Evolutionary conservation across 2,113 vertebrate species (phyloP).

Genomic region (Gambusia affinis): DNA sequence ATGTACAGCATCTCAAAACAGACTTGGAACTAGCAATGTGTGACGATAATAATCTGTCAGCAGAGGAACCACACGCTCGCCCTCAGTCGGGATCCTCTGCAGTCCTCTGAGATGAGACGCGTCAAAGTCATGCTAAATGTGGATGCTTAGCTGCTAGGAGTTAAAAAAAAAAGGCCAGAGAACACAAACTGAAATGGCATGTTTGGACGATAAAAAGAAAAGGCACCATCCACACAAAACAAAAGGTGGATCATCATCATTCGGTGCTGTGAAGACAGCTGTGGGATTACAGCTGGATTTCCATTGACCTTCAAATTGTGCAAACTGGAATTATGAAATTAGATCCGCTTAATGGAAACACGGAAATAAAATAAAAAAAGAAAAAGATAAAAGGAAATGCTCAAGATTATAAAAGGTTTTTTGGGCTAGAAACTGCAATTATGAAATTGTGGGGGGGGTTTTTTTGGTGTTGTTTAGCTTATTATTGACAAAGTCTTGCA

Average conservation of each 20-base stretch:
- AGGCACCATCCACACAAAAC: slow-evolving; percentile 72
- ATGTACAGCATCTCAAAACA: slow-evolving; percentile 85
- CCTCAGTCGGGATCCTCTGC: slow-evolving; percentile 37
- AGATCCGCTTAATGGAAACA: too few species aligned
- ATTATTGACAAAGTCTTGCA: too few species aligned
- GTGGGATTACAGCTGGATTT: neutral
- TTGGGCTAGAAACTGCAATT: too few species aligned
- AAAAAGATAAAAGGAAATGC: too few species aligned
- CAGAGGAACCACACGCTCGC: slow-evolving; percentile 34
- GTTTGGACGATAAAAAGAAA: slow-evolving; percentile 40
- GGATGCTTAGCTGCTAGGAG: slow-evolving; percentile 73
- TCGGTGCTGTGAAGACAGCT: slow-evolving; percentile 26
- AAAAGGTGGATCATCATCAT: slow-evolving; percentile 51
- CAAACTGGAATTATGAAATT: too few species aligned
- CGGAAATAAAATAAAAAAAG: too few species aligned
- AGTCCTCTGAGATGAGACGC: slow-evolving; percentile 32
- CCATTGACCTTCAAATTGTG: too few species aligned
- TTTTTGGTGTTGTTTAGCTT: too few species aligned
- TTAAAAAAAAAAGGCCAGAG: neutral
- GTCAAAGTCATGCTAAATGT: slow-evolving; percentile 42
- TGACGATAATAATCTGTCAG: slow-evolving; percentile 22
- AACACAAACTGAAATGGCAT: slow-evolving; percentile 17
- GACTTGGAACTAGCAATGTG: slow-evolving; percentile 43
- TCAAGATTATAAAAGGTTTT: too few species aligned
- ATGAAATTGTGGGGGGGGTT: too few species aligned